phyloP scores from a whole-genome alignment of 1,140 invertebrate species.

The Lethrus apterus region DNA sequence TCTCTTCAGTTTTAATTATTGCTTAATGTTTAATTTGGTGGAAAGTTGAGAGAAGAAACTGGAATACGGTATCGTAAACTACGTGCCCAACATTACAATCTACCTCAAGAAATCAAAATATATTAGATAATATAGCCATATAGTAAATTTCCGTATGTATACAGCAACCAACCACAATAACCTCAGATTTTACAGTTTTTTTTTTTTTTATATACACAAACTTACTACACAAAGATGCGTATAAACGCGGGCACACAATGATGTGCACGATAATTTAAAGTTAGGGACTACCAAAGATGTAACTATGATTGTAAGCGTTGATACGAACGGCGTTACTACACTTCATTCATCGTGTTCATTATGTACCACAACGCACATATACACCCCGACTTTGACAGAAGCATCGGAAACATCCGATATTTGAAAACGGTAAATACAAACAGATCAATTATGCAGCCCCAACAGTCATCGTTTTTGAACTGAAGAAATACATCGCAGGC shows the following conservation, averaged over 20 bases:
- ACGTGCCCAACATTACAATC: conserved; percentile 36
- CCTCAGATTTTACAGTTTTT: conserved; percentile 24
- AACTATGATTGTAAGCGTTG: conserved; percentile 17
- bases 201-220: conserved; percentile 17
- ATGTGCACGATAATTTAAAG: too few species aligned
- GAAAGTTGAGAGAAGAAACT: conserved; percentile 34
- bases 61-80: conserved; percentile 36
- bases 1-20: too few species aligned
- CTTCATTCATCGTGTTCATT: conserved; percentile 10
- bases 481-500: conserved; percentile 20
- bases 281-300: conserved; percentile 32
- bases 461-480: conserved; percentile 20
- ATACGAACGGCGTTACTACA: conserved; percentile 9
- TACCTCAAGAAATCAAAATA: conserved; percentile 41
- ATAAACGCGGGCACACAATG: too few species aligned
- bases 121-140: conserved; percentile 33
- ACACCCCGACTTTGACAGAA: conserved; percentile 5
- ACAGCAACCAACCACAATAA: conserved; percentile 34
- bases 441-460: background rate
- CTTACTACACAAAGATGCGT: conserved; percentile 7
- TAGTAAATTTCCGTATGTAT: conserved; percentile 37
- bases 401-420: background rate
- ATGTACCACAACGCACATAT: conserved; percentile 14
- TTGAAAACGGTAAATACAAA: conserved; percentile 4
- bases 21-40: conserved; percentile 22